Conservation (phyloP, 2,888 invertebrate genomes). For the Drosophila neonasuta region DNA sequence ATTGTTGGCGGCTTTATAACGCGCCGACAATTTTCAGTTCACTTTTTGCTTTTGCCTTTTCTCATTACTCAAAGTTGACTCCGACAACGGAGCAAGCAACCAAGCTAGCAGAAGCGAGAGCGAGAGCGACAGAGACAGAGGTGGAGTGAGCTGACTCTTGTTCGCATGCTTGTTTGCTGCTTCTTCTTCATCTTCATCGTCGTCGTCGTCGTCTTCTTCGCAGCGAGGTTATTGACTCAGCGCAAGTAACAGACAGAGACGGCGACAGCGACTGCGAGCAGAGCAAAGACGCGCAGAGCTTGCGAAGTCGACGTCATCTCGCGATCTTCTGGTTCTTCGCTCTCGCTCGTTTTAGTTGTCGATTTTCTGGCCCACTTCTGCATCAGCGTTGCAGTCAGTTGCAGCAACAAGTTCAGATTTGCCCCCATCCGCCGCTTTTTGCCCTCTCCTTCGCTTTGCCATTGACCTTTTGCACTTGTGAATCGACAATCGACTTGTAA, state of each 20-base stretch:
- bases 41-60: conserved; percentile 47
- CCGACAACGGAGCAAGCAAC: neutral
- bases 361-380: conserved; percentile 44
- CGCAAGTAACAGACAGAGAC: conserved; percentile 40
- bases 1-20: conserved; percentile 63
- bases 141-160: conserved; percentile 32
- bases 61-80: conserved; percentile 66
- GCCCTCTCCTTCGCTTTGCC: neutral
- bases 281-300: conserved; percentile 32
- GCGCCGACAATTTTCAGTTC: conserved; percentile 66
- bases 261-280: conserved; percentile 16
- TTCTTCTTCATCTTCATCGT: conserved; percentile 11
- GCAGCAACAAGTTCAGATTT: conserved; percentile 44
- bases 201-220: conserved; percentile 26
- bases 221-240: conserved; percentile 59
- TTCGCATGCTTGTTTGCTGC: conserved; percentile 38
- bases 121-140: conserved; percentile 19
- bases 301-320: conserved; percentile 38
- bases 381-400: conserved; percentile 25
- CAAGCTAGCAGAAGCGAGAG: conserved; percentile 4
- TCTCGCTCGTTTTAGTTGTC: neutral
- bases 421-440: too few species aligned
- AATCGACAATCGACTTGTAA: neutral
- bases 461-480: conserved; percentile 16
- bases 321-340: conserved; percentile 42